phyloP scores from a whole-genome alignment of 2,888 invertebrate genomes.

The Cetonia aurata region DNA sequence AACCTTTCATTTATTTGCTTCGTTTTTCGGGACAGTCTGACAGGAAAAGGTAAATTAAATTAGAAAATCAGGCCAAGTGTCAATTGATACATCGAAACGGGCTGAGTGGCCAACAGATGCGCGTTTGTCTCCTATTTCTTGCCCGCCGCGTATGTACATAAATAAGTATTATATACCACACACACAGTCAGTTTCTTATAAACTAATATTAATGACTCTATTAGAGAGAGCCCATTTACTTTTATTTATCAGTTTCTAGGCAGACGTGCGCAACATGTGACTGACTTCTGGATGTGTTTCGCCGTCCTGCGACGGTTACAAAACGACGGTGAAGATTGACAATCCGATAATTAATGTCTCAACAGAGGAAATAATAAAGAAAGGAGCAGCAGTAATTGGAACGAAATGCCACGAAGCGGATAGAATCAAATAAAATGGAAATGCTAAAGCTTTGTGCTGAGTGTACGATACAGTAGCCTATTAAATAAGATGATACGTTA shows the following conservation, averaged over 20 bases:
- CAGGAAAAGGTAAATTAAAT: slow-evolving; percentile 30
- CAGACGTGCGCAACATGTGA: slow-evolving; percentile 18
- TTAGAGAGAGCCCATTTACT: slow-evolving; percentile 35
- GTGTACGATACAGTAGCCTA: no score
- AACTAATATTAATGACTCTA: slow-evolving; percentile 44
- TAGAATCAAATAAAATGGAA: background rate
- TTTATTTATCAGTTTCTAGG: slow-evolving; percentile 37
- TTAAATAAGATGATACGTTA: no score
- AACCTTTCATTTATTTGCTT: slow-evolving; percentile 15
- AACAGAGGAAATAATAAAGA: slow-evolving; percentile 7
- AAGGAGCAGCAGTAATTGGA: slow-evolving; percentile 13
- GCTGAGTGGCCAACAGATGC: background rate
- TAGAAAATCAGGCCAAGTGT: slow-evolving; percentile 31
- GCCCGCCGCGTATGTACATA: no score
- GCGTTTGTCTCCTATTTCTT: slow-evolving; percentile 25
- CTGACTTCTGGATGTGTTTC: slow-evolving; percentile 8
- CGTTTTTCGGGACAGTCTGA: slow-evolving; percentile 15
- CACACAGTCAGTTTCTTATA: slow-evolving; percentile 37
- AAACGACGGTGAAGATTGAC: slow-evolving; percentile 42
- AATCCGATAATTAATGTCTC: slow-evolving; percentile 40
- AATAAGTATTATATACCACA: slow-evolving; percentile 1
- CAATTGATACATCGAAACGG: slow-evolving; percentile 15
- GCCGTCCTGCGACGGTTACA: slow-evolving; percentile 17
- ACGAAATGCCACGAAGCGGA: slow-evolving; percentile 6
- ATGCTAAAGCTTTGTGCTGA: background rate